Base-by-base conservation (phyloP, 2,113 vertebrate genomes). In the Paratilapia polleni region DNA sequence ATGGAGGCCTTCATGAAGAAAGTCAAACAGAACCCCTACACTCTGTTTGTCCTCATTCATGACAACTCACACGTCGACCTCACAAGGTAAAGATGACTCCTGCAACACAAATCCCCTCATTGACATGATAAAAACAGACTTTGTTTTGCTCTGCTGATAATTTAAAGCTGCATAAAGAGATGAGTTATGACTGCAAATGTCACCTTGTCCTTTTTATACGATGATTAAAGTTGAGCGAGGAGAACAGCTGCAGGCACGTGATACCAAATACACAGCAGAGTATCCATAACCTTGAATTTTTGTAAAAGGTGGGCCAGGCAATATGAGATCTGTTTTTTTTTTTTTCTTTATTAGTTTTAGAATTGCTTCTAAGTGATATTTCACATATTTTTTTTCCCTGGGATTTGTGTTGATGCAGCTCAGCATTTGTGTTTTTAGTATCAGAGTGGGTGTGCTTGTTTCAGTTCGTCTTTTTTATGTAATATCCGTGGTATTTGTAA, bases 11-110 rank as follows among this genome's bases (percentile, higher is more conserved):
- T 99, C 94, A 97, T 99, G 97, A 96, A 94, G 88, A 97, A 96
- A 78, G 98, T 99, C 86, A 98, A 97, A 77, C 98, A 98, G 94
- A 99, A 99, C 89, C 98, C 98, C 0, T 99, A 98, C 87, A 99
- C 98, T 0, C 95, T 99, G 80, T 99, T 98, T 91, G 97, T 99
- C 90, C 97, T 99, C 68, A 97, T 99, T 77, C 98, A 99, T 57
- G 98, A 99, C 94, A 97, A 98, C 92, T 97, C 98, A 0, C 98
- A 99, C 0, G 96, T 99, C 13, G 98, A 99, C 94, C 95, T 99
- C 85, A 99, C 97, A 38, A 99, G 98, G 98, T 99, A 96, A 92
- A 91, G 80, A 7, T 0, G 6, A 47, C 38, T 26, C 5, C 17
- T 1, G 12, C 24, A 60, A 34, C 28, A 31, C 34, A 20, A 75